Evolutionary conservation across 1,140 invertebrate species (phyloP), one percentile per base, ranked within the genome.

Genomic region (Drosophila teissieri): DNA sequence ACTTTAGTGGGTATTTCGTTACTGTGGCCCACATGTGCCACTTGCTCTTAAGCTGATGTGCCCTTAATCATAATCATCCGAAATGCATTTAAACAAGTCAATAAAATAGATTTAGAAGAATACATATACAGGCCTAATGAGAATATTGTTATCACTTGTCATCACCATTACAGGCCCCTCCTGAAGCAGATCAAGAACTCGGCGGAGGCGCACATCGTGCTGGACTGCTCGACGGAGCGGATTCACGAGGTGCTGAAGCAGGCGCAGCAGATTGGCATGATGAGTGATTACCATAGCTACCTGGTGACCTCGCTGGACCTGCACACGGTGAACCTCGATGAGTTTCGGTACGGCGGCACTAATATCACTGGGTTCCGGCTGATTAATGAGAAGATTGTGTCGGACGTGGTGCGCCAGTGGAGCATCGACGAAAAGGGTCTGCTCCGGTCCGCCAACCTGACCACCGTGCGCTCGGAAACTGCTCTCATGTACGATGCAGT

Each of bases 401-500:
- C 95, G 64, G 94, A 95, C 79, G 95, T 97, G 1, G 94, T 97
- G n/a, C 94, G 95, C 73, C 95, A 97, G 80, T 97, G 96, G 96
- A 92, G 79, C 53, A 85, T 92, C 49, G 91, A 92, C 52, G 91
- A 92, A 36, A 91, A 92, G 58, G 91, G 91, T 0, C 14, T 91
- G 57, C 31, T 91, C 8, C 78, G 85, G 4, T 91, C 91, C 4
- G 91, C 91, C 11, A 92, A 92, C 69, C 74, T 92, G 19, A 85
- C 85, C 19, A 91, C 91, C 24, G 75, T 92, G 10, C 94, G 98
- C 96, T 98, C 98, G 61, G 97, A 99, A 93, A 98, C 97, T 5
- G 98, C 98, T 3, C 93, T 99, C 46, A 97, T 98, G 94, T 99
- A 98, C 91, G 98, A 99, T 91, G 98, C 98, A 4, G 98, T 99